Evolutionary conservation across 2,888 invertebrate species (phyloP).

Genomic region (Linnaemya tessellans): DNA sequence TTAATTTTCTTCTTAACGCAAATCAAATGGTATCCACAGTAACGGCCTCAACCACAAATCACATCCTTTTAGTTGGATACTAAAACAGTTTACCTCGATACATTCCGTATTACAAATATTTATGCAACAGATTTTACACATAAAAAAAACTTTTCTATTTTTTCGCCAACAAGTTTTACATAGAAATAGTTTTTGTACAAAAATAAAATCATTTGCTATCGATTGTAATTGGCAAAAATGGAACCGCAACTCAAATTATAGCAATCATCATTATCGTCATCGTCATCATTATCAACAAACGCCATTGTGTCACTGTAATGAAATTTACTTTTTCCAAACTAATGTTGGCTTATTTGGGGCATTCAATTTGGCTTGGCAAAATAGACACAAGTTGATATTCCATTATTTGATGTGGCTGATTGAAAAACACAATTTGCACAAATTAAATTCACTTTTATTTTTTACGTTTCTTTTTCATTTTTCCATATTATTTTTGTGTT

Average conservation of each 20-base stretch:
- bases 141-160: background rate
- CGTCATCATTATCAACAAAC: background rate
- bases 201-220: slow-evolving; percentile 11
- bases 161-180: background rate
- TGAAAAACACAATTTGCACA: slow-evolving; percentile 46
- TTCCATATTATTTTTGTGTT: background rate
- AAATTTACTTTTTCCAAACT: slow-evolving; percentile 43
- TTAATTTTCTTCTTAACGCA: too few relatives aligned
- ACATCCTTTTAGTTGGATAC: background rate
- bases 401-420: slow-evolving; percentile 54
- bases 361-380: slow-evolving; percentile 31
- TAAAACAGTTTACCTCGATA: slow-evolving; percentile 3
- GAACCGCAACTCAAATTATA: slow-evolving; percentile 60
- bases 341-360: slow-evolving; percentile 42
- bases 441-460: slow-evolving; percentile 23
- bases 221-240: slow-evolving; percentile 47
- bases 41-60: background rate
- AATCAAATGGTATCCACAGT: background rate
- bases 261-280: slow-evolving; percentile 44
- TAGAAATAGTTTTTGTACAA: background rate
- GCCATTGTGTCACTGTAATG: slow-evolving; percentile 40
- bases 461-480: background rate
- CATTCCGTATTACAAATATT: background rate
- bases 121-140: slow-evolving; percentile 15
- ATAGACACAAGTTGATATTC: slow-evolving; percentile 31